Evolutionary conservation across 2,888 invertebrate genomes (phyloP).

Genomic region (Synergus gifuensis): DNA sequence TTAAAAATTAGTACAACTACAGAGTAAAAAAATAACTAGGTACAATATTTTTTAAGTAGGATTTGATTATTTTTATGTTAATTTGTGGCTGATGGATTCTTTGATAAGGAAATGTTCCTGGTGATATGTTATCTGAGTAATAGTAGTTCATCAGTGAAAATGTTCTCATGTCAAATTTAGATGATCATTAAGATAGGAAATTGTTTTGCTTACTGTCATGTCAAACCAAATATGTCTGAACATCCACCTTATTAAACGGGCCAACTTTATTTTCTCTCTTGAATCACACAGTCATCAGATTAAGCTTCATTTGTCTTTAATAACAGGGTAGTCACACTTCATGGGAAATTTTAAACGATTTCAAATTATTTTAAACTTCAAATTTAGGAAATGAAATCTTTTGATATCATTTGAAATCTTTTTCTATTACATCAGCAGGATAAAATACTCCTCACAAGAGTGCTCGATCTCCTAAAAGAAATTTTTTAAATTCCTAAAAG

Average conservation of each 20-base stretch:
- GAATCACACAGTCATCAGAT: not conserved
- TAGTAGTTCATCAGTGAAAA: not conserved
- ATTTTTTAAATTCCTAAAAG: too few species aligned
- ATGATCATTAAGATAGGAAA: not conserved
- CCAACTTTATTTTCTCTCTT: not conserved
- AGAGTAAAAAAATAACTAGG: too few species aligned
- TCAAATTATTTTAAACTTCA: too few species aligned
- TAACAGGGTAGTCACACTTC: too few species aligned
- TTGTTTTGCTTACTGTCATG: not conserved
- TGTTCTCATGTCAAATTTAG: not conserved
- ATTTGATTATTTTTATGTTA: not conserved
- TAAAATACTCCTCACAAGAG: not conserved
- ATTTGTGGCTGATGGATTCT: not conserved
- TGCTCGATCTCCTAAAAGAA: not conserved
- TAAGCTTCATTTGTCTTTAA: not conserved
- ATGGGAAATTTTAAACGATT: too few species aligned
- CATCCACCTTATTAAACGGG: not conserved
- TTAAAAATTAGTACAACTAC: too few species aligned
- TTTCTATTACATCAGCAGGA: not conserved
- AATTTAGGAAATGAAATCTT: not conserved
- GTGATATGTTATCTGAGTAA: not conserved
- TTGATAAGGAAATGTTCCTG: not conserved
- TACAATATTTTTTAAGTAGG: too few species aligned
- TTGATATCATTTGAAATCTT: too few species aligned
- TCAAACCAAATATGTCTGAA: not conserved